Conservation (phyloP, 2,113 vertebrate genomes). For the Protobothrops flavoviridis region DNA sequence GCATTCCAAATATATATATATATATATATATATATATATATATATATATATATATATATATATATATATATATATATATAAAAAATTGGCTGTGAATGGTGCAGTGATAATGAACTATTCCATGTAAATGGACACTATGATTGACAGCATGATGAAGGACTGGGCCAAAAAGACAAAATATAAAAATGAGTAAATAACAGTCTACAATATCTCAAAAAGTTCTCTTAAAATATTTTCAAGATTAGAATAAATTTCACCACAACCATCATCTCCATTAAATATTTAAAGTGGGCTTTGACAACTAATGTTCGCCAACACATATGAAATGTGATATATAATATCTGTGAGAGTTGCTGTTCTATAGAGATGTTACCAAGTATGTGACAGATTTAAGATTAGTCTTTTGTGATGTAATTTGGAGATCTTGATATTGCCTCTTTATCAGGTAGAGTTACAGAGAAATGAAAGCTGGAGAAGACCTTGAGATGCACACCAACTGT, state of each 20-base stretch:
- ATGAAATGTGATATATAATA: too few relatives aligned
- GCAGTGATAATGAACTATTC: not conserved
- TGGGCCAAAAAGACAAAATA: not conserved
- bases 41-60: too few relatives aligned
- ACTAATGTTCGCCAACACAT: not conserved
- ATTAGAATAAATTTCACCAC: conserved; percentile 10
- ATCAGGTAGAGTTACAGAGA: too few relatives aligned
- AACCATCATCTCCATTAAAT: too few relatives aligned
- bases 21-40: too few relatives aligned
- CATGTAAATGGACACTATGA: not conserved
- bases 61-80: too few relatives aligned
- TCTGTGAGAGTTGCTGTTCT: too few relatives aligned
- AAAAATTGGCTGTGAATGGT: conserved; percentile 3
- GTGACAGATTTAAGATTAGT: not conserved
- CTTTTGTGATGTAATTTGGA: not conserved
- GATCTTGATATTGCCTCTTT: not conserved
- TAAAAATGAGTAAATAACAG: conserved; percentile 25
- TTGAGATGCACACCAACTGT: too few relatives aligned
- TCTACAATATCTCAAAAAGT: not conserved
- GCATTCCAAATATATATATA: too few relatives aligned
- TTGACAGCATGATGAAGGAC: conserved; percentile 19
- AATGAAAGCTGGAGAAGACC: too few relatives aligned
- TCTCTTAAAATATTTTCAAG: conserved; percentile 11
- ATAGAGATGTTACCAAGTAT: not conserved
- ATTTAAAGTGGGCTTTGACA: not conserved